Percentiles rank a stretch among this genome's conserved stretches.
These are phyloP conservation scores for Scylla paramamosain DNA, from an alignment of 1,140 invertebrate species.

Conservation along the genomic window DNA sequence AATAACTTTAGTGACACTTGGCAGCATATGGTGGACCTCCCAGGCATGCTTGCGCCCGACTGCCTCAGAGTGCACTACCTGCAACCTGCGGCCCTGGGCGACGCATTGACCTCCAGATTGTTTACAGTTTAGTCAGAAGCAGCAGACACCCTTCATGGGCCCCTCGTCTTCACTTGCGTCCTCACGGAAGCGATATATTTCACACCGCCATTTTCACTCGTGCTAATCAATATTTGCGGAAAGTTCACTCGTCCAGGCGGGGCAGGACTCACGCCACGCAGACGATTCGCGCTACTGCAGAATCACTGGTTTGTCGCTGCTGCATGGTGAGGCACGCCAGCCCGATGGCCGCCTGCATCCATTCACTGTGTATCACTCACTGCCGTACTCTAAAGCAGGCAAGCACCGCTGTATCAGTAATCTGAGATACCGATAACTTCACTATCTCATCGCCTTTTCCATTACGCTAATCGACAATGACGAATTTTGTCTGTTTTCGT, in stretches of 20 bases:
- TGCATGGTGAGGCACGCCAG: constrained; percentile 25
- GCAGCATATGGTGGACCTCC: not conserved
- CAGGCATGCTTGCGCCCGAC: not conserved
- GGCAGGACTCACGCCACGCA: not conserved
- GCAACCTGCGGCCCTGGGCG: not conserved
- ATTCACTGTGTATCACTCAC: constrained; percentile 31
- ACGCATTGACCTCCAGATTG: not conserved
- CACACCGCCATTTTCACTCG: not conserved
- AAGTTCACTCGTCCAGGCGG: not conserved
- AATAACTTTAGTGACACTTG: not conserved
- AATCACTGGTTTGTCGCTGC: constrained; percentile 48
- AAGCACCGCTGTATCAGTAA: constrained; percentile 34
- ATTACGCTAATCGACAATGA: constrained; percentile 11
- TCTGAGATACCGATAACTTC: constrained; percentile 39
- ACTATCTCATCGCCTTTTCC: not conserved
- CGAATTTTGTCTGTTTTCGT: constrained; percentile 40
- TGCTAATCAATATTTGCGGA: not conserved
- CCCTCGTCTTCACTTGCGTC: not conserved
- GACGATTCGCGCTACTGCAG: constrained; percentile 59
- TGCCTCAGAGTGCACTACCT: not conserved
- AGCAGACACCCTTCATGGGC: not conserved
- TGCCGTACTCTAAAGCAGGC: constrained; percentile 40
- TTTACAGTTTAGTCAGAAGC: not conserved
- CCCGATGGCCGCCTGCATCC: constrained; percentile 36
- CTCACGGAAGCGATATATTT: not conserved